These are phyloP conservation scores for Lamellibrachia luymesi DNA, from an alignment of 1,140 invertebrate species.

Conservation along the genomic window DNA sequence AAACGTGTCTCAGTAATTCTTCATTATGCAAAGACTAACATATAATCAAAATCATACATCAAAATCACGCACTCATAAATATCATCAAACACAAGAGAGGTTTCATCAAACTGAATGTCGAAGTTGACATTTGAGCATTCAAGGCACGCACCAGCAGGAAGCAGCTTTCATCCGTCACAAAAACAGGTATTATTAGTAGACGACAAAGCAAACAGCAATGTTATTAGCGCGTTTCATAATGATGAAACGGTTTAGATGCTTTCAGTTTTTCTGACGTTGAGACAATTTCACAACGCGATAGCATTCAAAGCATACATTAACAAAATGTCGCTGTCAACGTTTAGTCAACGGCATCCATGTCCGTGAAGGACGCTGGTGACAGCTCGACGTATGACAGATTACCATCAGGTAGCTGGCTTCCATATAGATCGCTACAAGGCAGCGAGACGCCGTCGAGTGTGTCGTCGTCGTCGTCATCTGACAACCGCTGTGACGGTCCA, in stretches of 20 bases:
- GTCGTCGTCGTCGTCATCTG: neutral
- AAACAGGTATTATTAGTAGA: neutral
- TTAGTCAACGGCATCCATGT: constrained; percentile 16
- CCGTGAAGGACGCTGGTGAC: neutral
- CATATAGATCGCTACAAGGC: neutral
- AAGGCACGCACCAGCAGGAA: neutral
- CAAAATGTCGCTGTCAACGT: neutral
- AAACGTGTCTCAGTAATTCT: neutral
- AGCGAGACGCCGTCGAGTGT: neutral
- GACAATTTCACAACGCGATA: neutral
- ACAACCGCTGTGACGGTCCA: neutral
- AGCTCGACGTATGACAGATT: neutral
- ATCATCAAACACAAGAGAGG: neutral
- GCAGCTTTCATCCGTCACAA: neutral
- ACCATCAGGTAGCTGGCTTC: neutral
- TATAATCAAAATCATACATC: neutral
- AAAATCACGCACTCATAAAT: neutral
- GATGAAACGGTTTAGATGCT: neutral
- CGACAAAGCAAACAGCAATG: too few species aligned
- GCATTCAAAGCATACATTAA: neutral
- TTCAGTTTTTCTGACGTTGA: neutral
- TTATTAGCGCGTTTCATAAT: neutral
- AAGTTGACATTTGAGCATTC: neutral
- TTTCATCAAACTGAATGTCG: neutral
- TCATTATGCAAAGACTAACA: neutral